Percentiles rank a stretch among this genome's conserved stretches.
phyloP scores from a whole-genome alignment of 2,888 invertebrate species.

The Sclerodermus sp. region DNA sequence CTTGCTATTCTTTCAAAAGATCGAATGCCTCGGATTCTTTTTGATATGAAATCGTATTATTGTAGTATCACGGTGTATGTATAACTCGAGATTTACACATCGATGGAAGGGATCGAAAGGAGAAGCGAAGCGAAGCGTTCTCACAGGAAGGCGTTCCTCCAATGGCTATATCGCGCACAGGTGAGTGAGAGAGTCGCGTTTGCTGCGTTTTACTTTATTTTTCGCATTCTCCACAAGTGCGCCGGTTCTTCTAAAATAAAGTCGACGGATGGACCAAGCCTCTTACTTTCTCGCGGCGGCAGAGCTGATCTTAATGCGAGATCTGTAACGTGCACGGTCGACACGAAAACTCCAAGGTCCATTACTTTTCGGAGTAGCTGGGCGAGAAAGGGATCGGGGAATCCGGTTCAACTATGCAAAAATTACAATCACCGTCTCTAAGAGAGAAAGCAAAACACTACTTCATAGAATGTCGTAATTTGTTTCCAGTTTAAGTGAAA shows the following conservation, averaged over 20 bases:
- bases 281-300: conserved; percentile 39
- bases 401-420: conserved; percentile 1
- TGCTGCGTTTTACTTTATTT: conserved; percentile 31
- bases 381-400: not conserved
- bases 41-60: too few relatives aligned
- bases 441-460: not conserved
- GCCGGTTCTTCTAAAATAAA: conserved; percentile 31
- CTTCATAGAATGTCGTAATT: too few relatives aligned
- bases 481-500: too few relatives aligned
- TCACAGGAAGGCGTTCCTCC: conserved; percentile 6
- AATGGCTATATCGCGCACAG: conserved; percentile 10
- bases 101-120: conserved; percentile 19
- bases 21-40: too few relatives aligned
- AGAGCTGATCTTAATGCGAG: conserved; percentile 16
- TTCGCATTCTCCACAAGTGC: conserved; percentile 20
- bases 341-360: conserved; percentile 8
- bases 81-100: conserved; percentile 2
- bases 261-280: conserved; percentile 30
- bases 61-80: too few relatives aligned
- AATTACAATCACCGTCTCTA: not conserved
- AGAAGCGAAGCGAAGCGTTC: conserved; percentile 27
- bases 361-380: not conserved
- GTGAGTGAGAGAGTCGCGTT: conserved; percentile 21
- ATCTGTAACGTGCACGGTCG: conserved; percentile 13
- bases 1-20: too few relatives aligned